These are phyloP conservation scores for Rattus norvegicus DNA, from an alignment of 2,113 vertebrate genomes.

Conservation along the genomic window DNA sequence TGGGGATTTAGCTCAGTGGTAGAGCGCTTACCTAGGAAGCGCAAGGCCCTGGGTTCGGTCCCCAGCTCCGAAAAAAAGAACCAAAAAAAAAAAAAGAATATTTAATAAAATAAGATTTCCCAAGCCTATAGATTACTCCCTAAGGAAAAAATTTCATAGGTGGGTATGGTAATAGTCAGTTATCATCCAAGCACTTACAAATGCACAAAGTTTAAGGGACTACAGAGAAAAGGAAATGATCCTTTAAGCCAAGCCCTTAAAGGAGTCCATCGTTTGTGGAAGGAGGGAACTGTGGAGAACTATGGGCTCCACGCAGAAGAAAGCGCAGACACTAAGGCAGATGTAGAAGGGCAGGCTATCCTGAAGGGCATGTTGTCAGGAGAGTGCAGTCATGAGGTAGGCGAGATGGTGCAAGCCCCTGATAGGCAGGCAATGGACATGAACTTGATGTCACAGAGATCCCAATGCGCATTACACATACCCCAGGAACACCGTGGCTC, in stretches of 20 bases:
- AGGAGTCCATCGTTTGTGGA: not conserved
- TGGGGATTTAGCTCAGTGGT: too few species aligned
- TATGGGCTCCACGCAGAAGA: too few species aligned
- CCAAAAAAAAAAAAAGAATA: too few species aligned
- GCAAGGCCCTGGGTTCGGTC: too few species aligned
- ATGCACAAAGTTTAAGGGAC: not conserved
- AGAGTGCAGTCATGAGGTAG: rapidly evolving
- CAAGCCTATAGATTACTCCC: not conserved
- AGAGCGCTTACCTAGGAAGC: too few species aligned
- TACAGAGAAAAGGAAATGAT: not conserved
- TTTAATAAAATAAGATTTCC: not conserved
- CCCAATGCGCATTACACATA: not conserved
- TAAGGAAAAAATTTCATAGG: not conserved
- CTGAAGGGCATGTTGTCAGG: not conserved
- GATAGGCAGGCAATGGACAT: not conserved
- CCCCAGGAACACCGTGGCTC: not conserved
- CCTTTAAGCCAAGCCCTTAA: not conserved
- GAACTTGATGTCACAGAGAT: not conserved
- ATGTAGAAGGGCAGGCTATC: not conserved
- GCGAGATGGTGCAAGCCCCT: not conserved
- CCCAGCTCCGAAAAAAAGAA: too few species aligned
- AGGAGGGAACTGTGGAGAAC: not conserved
- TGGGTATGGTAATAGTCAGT: too few species aligned
- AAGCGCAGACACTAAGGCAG: not conserved
- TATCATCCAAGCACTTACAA: not conserved